Evolutionary conservation across 2,888 invertebrate genomes (phyloP).

Genomic region (Hemaris fuciformis): DNA sequence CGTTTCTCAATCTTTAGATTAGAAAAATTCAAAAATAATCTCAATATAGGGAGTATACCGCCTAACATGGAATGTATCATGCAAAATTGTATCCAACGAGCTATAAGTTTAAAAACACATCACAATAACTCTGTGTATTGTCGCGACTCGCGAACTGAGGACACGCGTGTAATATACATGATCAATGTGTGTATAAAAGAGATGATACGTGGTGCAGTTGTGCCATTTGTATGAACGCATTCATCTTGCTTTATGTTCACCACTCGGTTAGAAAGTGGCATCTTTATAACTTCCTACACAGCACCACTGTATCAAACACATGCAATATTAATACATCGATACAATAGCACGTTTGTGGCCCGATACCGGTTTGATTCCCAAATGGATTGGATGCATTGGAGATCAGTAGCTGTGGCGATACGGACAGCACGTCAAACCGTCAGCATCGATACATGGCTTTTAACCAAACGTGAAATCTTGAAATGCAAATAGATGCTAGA

Average conservation of each 20-base stretch:
- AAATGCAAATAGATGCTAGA: not conserved
- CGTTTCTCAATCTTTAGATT: too few species aligned
- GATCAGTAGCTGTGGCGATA: not conserved
- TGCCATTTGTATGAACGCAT: slow-evolving; percentile 15
- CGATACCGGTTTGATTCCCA: not conserved
- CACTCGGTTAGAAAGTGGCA: slow-evolving; percentile 15
- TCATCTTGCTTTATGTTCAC: slow-evolving; percentile 12
- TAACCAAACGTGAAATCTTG: not conserved
- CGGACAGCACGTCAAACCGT: not conserved
- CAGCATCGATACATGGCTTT: not conserved
- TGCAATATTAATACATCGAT: not conserved
- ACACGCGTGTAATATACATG: slow-evolving; percentile 7
- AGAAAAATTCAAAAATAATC: not conserved
- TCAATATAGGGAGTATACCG: not conserved
- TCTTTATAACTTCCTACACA: slow-evolving; percentile 17
- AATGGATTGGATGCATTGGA: too few species aligned
- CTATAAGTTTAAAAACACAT: not conserved
- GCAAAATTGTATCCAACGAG: not conserved
- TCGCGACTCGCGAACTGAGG: not conserved
- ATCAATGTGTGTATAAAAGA: slow-evolving; percentile 7
- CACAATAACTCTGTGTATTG: not conserved
- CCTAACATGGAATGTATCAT: not conserved
- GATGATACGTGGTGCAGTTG: slow-evolving; percentile 8
- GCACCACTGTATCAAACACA: not conserved
- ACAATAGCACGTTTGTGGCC: not conserved